Evolutionary conservation across 2,888 invertebrate genomes (phyloP).

Genomic region (Drosophila rellima): DNA sequence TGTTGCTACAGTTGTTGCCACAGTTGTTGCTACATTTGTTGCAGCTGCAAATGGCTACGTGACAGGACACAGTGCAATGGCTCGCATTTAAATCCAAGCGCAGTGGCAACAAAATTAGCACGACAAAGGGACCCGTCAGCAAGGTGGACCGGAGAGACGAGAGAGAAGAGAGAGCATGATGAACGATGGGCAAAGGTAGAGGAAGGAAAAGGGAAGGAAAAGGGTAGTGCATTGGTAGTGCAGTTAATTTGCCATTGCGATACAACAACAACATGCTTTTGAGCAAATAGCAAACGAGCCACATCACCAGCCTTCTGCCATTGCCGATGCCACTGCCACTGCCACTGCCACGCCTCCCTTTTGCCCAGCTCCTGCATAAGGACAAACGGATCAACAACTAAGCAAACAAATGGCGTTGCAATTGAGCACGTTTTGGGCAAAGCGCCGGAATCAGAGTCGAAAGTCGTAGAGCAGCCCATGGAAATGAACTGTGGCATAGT

Average conservation of each 20-base stretch:
- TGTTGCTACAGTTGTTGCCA: constrained; percentile 11
- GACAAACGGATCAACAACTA: constrained; percentile 72
- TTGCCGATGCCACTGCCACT: too few species aligned
- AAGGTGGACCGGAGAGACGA: constrained; percentile 7
- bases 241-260: constrained; percentile 76
- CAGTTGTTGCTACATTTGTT: constrained; percentile 22
- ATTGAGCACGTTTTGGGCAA: constrained; percentile 82
- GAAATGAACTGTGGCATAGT: constrained; percentile 74
- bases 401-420: constrained; percentile 82
- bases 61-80: constrained; percentile 77
- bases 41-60: constrained; percentile 80
- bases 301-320: constrained; percentile 37
- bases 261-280: constrained; percentile 69
- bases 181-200: not conserved
- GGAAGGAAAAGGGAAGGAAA: not conserved
- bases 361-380: not conserved
- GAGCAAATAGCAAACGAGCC: constrained; percentile 74
- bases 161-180: not conserved
- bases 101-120: constrained; percentile 78
- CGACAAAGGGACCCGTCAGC: constrained; percentile 69
- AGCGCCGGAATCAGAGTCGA: constrained; percentile 55
- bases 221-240: constrained; percentile 34
- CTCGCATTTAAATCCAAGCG: constrained; percentile 76
- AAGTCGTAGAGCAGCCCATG: constrained; percentile 58
- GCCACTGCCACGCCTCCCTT: not conserved